Conservation (phyloP, 2,888 invertebrate species). For the Thymelicus sylvestris region DNA sequence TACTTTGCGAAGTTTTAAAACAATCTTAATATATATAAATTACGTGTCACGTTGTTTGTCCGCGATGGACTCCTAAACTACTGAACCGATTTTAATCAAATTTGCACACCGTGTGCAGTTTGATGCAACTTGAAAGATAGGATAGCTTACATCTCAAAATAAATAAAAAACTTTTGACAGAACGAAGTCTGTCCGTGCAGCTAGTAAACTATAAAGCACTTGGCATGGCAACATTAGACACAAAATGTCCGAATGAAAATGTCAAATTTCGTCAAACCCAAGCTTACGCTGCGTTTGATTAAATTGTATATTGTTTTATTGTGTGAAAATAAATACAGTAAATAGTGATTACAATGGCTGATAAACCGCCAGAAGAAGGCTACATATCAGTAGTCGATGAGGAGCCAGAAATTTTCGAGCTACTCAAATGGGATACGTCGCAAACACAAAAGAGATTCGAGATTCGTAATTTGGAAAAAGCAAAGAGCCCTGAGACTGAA, state of each 20-base stretch:
- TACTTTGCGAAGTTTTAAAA: too few relatives aligned
- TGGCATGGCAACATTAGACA: too few relatives aligned
- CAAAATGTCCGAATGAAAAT: not conserved
- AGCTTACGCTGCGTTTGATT: constrained; percentile 54
- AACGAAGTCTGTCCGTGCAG: too few relatives aligned
- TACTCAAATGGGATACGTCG: constrained; percentile 76
- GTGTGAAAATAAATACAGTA: constrained; percentile 53
- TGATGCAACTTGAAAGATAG: too few relatives aligned
- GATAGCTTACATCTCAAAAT: too few relatives aligned
- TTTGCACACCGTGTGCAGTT: too few relatives aligned
- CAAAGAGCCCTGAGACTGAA: constrained; percentile 69
- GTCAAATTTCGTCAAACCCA: constrained; percentile 48
- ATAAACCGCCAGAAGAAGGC: constrained; percentile 76
- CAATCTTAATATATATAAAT: too few relatives aligned
- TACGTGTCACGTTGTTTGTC: too few relatives aligned
- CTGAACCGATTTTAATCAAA: too few relatives aligned
- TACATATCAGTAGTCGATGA: constrained; percentile 80
- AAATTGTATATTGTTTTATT: constrained; percentile 51
- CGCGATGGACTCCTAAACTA: too few relatives aligned
- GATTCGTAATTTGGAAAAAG: constrained; percentile 63
- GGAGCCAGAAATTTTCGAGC: constrained; percentile 76
- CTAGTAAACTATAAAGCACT: too few relatives aligned
- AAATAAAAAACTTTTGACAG: too few relatives aligned
- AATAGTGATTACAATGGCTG: constrained; percentile 66
- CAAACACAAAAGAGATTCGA: constrained; percentile 59